Conservation (phyloP, 2,113 vertebrate species). For the Cephalopholis sonnerati region DNA sequence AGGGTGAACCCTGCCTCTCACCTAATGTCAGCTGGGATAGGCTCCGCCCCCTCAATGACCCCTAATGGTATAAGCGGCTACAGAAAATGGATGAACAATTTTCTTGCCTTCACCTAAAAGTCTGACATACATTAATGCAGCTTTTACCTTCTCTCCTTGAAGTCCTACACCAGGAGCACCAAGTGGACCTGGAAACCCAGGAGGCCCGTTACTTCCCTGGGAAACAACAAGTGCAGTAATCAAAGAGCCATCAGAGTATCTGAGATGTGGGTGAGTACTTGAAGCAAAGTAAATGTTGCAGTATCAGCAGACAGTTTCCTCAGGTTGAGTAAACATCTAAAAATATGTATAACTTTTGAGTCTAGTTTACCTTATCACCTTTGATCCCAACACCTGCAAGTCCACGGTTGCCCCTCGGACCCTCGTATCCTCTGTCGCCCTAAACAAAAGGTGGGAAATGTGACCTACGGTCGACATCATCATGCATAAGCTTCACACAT, state of each 20-base stretch:
- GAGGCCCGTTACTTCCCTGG: constrained; percentile 86
- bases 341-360: background rate
- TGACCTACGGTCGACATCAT: background rate
- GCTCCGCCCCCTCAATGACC: too few species aligned
- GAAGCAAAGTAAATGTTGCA: background rate
- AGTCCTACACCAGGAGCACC: constrained; percentile 80
- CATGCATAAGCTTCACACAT: background rate
- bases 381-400: constrained; percentile 83
- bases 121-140: background rate
- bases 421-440: constrained; percentile 90
- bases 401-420: constrained; percentile 84
- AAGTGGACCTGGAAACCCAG: constrained; percentile 72
- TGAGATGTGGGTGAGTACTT: background rate
- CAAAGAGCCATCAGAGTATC: background rate
- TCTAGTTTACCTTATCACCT: constrained; percentile 88
- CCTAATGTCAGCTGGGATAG: too few species aligned
- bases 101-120: too few species aligned
- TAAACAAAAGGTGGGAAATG: constrained; percentile 63
- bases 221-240: background rate
- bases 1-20: too few species aligned
- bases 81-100: too few species aligned
- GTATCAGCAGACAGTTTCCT: background rate
- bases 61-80: too few species aligned
- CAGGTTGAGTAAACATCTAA: background rate
- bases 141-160: constrained; percentile 84